Evolutionary conservation across 2,888 invertebrate species (phyloP), one percentile per base, ranked within the genome.

Genomic region (Tholera decimalis): DNA sequence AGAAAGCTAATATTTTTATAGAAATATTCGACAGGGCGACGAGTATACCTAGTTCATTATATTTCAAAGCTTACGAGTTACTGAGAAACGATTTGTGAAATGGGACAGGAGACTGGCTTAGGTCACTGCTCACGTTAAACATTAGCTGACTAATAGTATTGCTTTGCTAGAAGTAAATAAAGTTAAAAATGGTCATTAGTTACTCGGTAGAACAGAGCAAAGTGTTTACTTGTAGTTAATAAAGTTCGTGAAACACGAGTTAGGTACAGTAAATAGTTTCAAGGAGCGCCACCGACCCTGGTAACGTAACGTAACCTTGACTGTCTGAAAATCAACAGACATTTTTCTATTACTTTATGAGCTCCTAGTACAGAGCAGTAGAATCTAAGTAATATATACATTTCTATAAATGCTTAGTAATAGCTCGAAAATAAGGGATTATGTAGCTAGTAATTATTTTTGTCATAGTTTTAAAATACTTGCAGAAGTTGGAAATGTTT

Each of bases 271-370:
- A 15, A 2, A 24, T 33, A 46, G 43, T 58, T 20, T 37, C 58
- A 68, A 20, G n/a, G 18, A 57, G 28, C 26, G 2, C 9, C 15
- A 22, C 9, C 39, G 9, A 44, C 37, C 37, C 3, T n/a, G n/a
- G 30, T 30, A 30, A 20, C 20, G 18, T 35, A 30, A 20, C 35
- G 41, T 69, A 69, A 59, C 66, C 59, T 69, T 66, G 69, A 58
- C 24, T 30, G 43, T 39, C 43, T 44, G 20, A 33, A 50, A 58
- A 9, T 8, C 49, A 30, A 39, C 30, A 35, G 8, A 43, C 24
- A 47, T 11, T 24, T 28, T 49, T 58, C 13, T 13, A 24, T 44
- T 49, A 13, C 13, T 13, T 24, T 24, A 43, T 58, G 3, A 5
- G 13, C 24, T 43, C 43, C 35, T 44, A 37, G 49, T 43, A 49